These are phyloP conservation scores for Lasiommata megera DNA, from an alignment of 2,888 invertebrate genomes.

Conservation along the genomic window DNA sequence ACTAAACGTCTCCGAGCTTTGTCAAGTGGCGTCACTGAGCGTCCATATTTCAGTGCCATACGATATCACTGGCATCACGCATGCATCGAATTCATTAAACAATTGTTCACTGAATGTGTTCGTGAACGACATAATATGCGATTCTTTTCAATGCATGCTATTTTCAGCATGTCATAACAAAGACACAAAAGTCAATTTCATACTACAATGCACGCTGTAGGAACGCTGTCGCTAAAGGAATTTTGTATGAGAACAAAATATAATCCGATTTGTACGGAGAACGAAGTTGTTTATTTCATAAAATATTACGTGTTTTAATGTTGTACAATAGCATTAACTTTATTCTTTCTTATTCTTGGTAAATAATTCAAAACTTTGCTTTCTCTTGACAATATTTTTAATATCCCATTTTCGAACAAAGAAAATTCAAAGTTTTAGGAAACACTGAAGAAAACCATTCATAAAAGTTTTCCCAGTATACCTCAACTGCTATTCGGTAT, in stretches of 20 bases:
- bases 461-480: too few relatives aligned
- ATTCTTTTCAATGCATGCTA: neutral
- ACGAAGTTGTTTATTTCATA: neutral
- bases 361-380: too few relatives aligned
- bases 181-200: constrained; percentile 5
- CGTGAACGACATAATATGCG: neutral
- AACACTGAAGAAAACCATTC: too few relatives aligned
- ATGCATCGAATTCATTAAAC: neutral
- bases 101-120: neutral
- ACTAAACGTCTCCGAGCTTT: neutral
- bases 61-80: neutral
- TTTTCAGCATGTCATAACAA: constrained; percentile 1
- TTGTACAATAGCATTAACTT: neutral
- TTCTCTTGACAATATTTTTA: too few relatives aligned
- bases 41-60: too few relatives aligned
- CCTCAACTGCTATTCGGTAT: too few relatives aligned
- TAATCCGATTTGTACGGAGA: neutral
- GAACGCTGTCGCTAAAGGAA: neutral
- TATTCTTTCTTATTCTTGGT: too few relatives aligned
- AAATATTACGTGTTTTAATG: neutral
- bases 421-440: too few relatives aligned
- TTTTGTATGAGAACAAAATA: neutral
- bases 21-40: too few relatives aligned
- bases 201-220: neutral
- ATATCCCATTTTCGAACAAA: too few relatives aligned